A percentile compares a stretch with the other conserved stretches of the same genome.
phyloP scores from a whole-genome alignment of 2,888 invertebrate genomes.

The Acrobasis suavella region DNA sequence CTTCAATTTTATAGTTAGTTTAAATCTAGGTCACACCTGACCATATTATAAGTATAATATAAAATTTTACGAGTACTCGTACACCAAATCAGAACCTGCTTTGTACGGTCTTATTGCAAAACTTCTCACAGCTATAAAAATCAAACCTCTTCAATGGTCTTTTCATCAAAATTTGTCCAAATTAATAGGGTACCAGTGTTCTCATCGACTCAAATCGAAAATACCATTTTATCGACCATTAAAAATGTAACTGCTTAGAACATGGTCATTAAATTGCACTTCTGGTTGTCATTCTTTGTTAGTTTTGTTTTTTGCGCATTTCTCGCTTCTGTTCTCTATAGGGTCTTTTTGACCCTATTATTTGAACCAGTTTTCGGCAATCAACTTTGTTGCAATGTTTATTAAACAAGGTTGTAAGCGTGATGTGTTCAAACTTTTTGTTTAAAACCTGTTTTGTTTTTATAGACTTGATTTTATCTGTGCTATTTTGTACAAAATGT shows the following conservation, averaged over 20 bases:
- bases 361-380: slow-evolving; percentile 60
- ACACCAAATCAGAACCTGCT: slow-evolving; percentile 36
- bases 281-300: slow-evolving; percentile 63
- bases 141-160: slow-evolving; percentile 29
- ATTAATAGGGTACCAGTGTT: slow-evolving; percentile 58
- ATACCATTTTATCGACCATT: slow-evolving; percentile 63
- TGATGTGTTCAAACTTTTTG: slow-evolving; percentile 50
- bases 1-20: background rate
- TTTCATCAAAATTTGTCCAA: slow-evolving; percentile 53
- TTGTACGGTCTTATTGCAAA: slow-evolving; percentile 45
- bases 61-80: slow-evolving; percentile 3
- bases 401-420: slow-evolving; percentile 78
- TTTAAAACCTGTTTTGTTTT: slow-evolving; percentile 29
- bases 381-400: slow-evolving; percentile 80
- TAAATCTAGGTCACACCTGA: slow-evolving; percentile 15
- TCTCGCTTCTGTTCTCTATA: slow-evolving; percentile 48
- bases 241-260: slow-evolving; percentile 67
- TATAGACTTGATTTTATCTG: slow-evolving; percentile 19
- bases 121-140: slow-evolving; percentile 50
- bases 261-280: slow-evolving; percentile 72
- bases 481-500: slow-evolving; percentile 13
- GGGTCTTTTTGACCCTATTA: slow-evolving; percentile 41
- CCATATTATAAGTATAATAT: background rate
- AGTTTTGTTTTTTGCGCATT: slow-evolving; percentile 64
- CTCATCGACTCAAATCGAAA: slow-evolving; percentile 62